Conservation (phyloP, 2,888 invertebrate species). For the Hymenopus coronatus region DNA sequence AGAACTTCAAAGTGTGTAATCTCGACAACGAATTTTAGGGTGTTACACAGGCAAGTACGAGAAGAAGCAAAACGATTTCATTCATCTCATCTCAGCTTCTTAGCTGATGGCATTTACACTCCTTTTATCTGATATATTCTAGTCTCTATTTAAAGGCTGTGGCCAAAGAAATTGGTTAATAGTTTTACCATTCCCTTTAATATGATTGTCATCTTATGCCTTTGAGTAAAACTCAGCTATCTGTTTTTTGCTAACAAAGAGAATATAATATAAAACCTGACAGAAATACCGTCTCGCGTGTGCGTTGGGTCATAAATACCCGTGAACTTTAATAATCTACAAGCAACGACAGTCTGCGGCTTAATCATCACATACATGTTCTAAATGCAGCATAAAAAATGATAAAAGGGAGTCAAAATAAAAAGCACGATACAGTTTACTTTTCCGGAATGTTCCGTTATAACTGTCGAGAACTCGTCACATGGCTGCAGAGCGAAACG, state of each 20-base stretch:
- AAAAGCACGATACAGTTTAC: neutral
- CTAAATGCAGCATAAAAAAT: neutral
- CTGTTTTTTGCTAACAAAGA: too few relatives aligned
- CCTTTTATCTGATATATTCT: too few relatives aligned
- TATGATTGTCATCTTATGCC: neutral
- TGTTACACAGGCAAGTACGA: too few relatives aligned
- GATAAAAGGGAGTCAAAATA: neutral
- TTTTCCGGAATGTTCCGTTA: neutral
- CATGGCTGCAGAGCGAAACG: neutral
- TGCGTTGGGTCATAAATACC: neutral
- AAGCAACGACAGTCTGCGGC: too few relatives aligned
- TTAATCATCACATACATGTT: neutral
- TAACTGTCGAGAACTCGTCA: neutral
- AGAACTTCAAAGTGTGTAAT: too few relatives aligned
- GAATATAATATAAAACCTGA: neutral
- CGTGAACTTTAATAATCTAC: neutral
- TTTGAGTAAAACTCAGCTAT: neutral
- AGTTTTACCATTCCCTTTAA: neutral
- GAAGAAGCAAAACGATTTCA: too few relatives aligned
- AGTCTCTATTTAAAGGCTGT: too few relatives aligned
- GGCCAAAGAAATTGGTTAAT: neutral
- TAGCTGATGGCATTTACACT: too few relatives aligned
- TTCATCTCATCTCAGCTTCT: too few relatives aligned
- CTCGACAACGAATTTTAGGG: too few relatives aligned
- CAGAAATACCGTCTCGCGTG: neutral